A percentile compares a stretch with the other conserved stretches of the same genome.
These are phyloP conservation scores for Yoshiicerus persimilis DNA, from an alignment of 1,140 invertebrate species.

Conservation along the genomic window DNA sequence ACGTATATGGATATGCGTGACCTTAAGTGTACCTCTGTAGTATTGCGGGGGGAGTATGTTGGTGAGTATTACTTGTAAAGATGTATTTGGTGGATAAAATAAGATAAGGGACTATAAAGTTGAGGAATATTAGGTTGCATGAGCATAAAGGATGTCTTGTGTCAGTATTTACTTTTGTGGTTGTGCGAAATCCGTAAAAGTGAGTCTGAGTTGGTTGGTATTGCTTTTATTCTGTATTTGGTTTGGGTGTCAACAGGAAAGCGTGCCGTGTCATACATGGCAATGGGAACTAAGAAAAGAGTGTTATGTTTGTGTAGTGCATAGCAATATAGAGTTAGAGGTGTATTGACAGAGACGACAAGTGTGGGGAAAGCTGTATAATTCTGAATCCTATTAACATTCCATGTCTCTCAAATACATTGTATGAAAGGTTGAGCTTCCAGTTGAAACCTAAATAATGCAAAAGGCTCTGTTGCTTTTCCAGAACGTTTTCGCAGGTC, in stretches of 20 bases:
- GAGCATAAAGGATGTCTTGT: neutral
- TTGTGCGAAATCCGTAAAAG: neutral
- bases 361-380: neutral
- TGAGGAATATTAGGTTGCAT: neutral
- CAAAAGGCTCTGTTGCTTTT: neutral
- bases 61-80: neutral
- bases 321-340: no score
- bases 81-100: neutral
- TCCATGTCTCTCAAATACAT: neutral
- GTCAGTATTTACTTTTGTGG: neutral
- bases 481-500: slow-evolving; percentile 37
- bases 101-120: neutral
- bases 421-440: neutral
- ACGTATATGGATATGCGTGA: no score
- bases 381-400: neutral
- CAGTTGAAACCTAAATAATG: neutral
- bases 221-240: neutral
- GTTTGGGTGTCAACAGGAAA: neutral
- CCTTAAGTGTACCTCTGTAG: neutral
- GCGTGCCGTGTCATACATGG: neutral
- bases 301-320: neutral
- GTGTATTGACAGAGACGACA: neutral
- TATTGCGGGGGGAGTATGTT: neutral
- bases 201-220: neutral
- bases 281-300: no score